These are phyloP conservation scores for Chaitophorus viminalis DNA, from an alignment of 2,888 invertebrate genomes.

Conservation along the genomic window DNA sequence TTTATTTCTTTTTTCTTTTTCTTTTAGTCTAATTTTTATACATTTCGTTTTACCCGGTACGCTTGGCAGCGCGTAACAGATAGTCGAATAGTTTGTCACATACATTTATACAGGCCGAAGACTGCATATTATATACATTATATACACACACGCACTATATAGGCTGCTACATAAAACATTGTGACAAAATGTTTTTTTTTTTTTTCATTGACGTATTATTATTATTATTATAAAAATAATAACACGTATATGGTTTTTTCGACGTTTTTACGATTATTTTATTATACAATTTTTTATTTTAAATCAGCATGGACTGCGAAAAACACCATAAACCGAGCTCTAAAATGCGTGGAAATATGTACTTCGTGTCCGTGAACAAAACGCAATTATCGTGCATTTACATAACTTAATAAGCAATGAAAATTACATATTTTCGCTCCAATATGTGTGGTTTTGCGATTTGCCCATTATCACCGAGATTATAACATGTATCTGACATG, in stretches of 20 bases:
- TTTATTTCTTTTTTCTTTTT: slow-evolving; percentile 17
- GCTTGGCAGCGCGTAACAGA: slow-evolving; percentile 60
- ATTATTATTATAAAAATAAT: slow-evolving; percentile 45
- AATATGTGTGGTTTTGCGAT: slow-evolving; percentile 19
- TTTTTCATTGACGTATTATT: slow-evolving; percentile 33
- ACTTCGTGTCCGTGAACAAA: slow-evolving; percentile 60
- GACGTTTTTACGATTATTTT: slow-evolving; percentile 58
- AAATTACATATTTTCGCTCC: slow-evolving; percentile 46
- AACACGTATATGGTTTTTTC: slow-evolving; percentile 47
- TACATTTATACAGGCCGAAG: slow-evolving; percentile 13
- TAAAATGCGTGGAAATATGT: slow-evolving; percentile 50
- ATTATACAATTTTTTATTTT: slow-evolving; percentile 3
- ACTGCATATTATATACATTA: not conserved
- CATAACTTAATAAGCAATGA: slow-evolving; percentile 56
- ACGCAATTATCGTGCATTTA: slow-evolving; percentile 59
- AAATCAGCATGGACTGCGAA: slow-evolving; percentile 34
- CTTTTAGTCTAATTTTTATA: slow-evolving; percentile 38
- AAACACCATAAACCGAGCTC: slow-evolving; percentile 42
- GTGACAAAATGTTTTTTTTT: slow-evolving; percentile 35
- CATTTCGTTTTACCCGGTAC: slow-evolving; percentile 52
- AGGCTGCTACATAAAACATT: not conserved
- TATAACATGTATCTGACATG: not conserved
- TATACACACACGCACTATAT: not conserved
- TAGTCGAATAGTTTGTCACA: slow-evolving; percentile 56
- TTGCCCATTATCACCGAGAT: not conserved